Conservation (phyloP, 2,888 invertebrate species). For the Cecidostiba fungosa region DNA sequence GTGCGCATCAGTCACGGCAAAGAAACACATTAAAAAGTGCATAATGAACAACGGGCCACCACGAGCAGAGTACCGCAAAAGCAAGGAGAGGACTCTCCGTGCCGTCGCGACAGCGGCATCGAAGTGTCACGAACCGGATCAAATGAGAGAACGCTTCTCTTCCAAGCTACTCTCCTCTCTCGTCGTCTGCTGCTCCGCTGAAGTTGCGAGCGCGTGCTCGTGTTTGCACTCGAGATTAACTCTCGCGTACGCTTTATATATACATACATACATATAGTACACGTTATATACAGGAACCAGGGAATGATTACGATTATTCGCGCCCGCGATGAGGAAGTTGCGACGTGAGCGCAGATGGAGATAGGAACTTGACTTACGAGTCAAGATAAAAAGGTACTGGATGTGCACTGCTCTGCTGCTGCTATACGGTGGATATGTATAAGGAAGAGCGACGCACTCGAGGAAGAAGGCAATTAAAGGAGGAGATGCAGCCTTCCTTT, state of each 20-base stretch:
- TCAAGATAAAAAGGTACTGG: neutral
- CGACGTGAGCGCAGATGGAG: neutral
- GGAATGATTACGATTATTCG: slow-evolving; percentile 21
- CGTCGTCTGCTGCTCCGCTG: neutral
- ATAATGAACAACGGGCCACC: neutral
- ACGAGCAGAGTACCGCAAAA: neutral
- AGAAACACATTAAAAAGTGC: neutral
- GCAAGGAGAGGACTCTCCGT: neutral
- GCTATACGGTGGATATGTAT: neutral
- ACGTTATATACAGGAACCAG: neutral
- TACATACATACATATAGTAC: neutral
- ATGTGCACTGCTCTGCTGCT: neutral
- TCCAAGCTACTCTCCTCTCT: neutral
- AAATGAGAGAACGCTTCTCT: slow-evolving; percentile 28
- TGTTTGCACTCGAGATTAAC: slow-evolving; percentile 36
- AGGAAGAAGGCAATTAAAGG: slow-evolving; percentile 6
- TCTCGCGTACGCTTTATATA: neutral
- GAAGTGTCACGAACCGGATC: slow-evolving; percentile 50
- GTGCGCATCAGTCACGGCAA: neutral
- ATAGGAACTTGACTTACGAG: slow-evolving; percentile 12
- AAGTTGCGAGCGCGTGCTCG: slow-evolving; percentile 14
- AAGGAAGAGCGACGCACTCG: neutral
- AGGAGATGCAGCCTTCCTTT: neutral
- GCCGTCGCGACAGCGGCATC: neutral
- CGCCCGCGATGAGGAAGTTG: slow-evolving; percentile 9